Evolutionary conservation across 2,888 invertebrate species (phyloP).

Genomic region (Acrocyrtus sp.): DNA sequence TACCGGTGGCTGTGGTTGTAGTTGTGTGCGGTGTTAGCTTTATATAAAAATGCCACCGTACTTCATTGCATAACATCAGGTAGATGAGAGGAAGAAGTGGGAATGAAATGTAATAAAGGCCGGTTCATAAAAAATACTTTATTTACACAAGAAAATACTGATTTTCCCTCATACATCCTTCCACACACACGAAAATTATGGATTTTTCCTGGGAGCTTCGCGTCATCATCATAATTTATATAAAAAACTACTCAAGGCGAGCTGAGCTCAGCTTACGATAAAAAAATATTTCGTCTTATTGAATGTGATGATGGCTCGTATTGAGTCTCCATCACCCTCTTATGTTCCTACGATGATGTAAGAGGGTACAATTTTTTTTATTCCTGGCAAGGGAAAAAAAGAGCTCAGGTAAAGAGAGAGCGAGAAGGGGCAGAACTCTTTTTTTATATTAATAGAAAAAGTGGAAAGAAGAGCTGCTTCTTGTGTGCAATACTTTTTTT

Average conservation of each 20-base stretch:
- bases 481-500: background rate
- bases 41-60: slow-evolving; percentile 35
- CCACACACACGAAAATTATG: slow-evolving; percentile 24
- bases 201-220: slow-evolving; percentile 34
- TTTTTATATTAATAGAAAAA: background rate
- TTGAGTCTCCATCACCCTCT: background rate
- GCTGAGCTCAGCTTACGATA: background rate
- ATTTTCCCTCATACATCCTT: slow-evolving; percentile 4
- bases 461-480: background rate
- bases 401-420: background rate
- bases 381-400: slow-evolving; percentile 29
- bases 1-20: slow-evolving; percentile 7
- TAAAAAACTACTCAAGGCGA: background rate
- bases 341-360: slow-evolving; percentile 28
- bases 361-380: slow-evolving; percentile 32
- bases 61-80: slow-evolving; percentile 48
- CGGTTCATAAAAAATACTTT: background rate
- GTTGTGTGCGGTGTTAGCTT: background rate
- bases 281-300: slow-evolving; percentile 12
- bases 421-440: background rate
- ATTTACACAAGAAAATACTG: slow-evolving; percentile 45
- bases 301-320: slow-evolving; percentile 25
- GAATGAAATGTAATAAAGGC: background rate
- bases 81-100: slow-evolving; percentile 4
- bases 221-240: background rate